Evolutionary conservation across 2,888 invertebrate genomes (phyloP), one percentile per base, ranked within the genome.

Genomic region (Macrophya alboannulata): DNA sequence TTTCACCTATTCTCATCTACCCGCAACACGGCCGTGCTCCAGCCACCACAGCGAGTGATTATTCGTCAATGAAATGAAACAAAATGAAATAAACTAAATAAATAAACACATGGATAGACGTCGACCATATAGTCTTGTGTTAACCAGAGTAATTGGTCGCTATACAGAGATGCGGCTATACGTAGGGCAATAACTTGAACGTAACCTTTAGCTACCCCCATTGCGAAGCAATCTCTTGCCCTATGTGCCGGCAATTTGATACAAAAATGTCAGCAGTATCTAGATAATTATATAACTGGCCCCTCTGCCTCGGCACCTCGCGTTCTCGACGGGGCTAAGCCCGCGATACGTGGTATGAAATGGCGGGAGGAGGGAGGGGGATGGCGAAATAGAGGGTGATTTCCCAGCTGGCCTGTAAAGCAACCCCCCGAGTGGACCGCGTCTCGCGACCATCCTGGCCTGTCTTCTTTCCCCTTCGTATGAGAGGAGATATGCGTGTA

Each of bases 321-420:
- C 87, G 85, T 86, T 15, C 72, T 59, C 74, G 84, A 82, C 48
- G 68, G 37, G 17, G 81, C 62, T 48, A 21, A 62, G 40, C 68
- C 81, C 79, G 76, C 51, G 48, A 62, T 71, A 71, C 71, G 59
- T 72, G 59, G 84, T 59, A 62, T 62, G 68, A 48, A 45, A 83
- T 48, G 0, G 68, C 9, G 82, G 48, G 62, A 62, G 4, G 65
- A 84, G 82, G 86, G 79, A 37, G 87, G 86, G 90, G 89, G 90
- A 90, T 90, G 90, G 89, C 90, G 90, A 89, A 88, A 90, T 89
- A 90, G 90, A 90, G 92, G 93, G 94, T 94, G 95, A 95, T 95
- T 95, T 95, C 94, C 95, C 95, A 93, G 90, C 93, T 94, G 94
- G 94, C 94, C 94, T 94, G 94, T 95, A 95, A 95, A 95, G 93